Conservation (phyloP, 2,797 vertebrate genomes). For the Rhinella marina region DNA sequence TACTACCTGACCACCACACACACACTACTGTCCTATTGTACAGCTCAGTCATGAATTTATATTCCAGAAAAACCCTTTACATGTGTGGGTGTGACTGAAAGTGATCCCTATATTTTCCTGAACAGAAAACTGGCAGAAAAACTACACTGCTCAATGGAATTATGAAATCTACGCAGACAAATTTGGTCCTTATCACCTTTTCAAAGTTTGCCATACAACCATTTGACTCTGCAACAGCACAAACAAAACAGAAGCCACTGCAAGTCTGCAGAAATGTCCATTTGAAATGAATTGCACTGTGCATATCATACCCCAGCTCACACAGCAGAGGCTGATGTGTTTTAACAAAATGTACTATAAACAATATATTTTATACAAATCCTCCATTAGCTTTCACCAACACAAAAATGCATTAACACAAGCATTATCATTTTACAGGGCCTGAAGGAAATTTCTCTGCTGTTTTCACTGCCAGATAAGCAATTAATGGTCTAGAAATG, state of each 20-base stretch:
- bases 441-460: slow-evolving; percentile 53
- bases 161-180: not conserved
- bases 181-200: not conserved
- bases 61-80: too few relatives aligned
- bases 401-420: slow-evolving; percentile 61
- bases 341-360: slow-evolving; percentile 62
- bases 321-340: slow-evolving; percentile 33
- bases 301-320: slow-evolving; percentile 43
- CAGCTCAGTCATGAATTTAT: too few relatives aligned
- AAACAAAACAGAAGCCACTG: slow-evolving; percentile 28
- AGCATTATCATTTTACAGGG: slow-evolving; percentile 60
- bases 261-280: slow-evolving; percentile 6
- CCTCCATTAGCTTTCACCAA: slow-evolving; percentile 54
- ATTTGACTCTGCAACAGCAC: not conserved
- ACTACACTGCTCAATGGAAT: not conserved
- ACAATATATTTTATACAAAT: slow-evolving; percentile 60
- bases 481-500: slow-evolving; percentile 61
- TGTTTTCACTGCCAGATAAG: slow-evolving; percentile 59
- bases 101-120: too few relatives aligned
- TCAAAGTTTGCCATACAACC: slow-evolving; percentile 2
- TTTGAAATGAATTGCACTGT: slow-evolving; percentile 32
- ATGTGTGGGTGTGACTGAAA: too few relatives aligned
- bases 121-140: not conserved
- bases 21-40: too few relatives aligned
- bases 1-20: too few relatives aligned